Evolutionary conservation across 1,140 invertebrate genomes (phyloP).

Genomic region (Plutomurus gul): DNA sequence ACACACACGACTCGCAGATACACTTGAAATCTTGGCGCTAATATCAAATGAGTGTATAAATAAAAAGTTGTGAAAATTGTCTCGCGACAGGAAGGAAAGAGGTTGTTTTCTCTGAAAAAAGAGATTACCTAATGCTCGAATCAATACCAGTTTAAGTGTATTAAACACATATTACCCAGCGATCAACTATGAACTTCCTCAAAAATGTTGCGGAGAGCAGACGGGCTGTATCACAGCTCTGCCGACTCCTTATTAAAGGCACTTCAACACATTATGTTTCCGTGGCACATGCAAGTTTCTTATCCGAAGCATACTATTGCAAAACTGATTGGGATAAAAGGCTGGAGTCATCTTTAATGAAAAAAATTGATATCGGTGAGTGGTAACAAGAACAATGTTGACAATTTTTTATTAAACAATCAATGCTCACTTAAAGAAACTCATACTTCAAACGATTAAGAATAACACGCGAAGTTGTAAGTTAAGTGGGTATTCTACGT

Average conservation of each 20-base stretch:
- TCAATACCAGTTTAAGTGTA: too few relatives aligned
- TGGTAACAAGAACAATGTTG: background rate
- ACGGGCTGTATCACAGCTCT: background rate
- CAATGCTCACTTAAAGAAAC: background rate
- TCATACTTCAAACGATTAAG: background rate
- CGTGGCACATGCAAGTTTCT: constrained; percentile 55
- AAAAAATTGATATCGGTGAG: constrained; percentile 64
- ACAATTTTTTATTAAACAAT: background rate
- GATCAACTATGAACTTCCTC: background rate
- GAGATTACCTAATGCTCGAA: too few relatives aligned
- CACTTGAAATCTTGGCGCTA: too few relatives aligned
- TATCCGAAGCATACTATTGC: constrained; percentile 71
- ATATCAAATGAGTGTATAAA: too few relatives aligned
- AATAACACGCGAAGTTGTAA: too few relatives aligned
- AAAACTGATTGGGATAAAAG: constrained; percentile 68
- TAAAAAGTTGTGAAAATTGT: too few relatives aligned
- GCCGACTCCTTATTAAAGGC: background rate
- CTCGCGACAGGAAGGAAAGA: too few relatives aligned
- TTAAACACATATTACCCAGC: too few relatives aligned
- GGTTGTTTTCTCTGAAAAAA: too few relatives aligned
- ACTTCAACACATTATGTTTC: background rate
- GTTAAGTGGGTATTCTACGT: too few relatives aligned
- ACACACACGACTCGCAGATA: too few relatives aligned
- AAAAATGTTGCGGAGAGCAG: background rate
- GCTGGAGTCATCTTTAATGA: constrained; percentile 64